A percentile compares a stretch with the other conserved stretches of the same genome.
phyloP scores from a whole-genome alignment of 2,113 vertebrate genomes.

The Melanocharis versteri region DNA sequence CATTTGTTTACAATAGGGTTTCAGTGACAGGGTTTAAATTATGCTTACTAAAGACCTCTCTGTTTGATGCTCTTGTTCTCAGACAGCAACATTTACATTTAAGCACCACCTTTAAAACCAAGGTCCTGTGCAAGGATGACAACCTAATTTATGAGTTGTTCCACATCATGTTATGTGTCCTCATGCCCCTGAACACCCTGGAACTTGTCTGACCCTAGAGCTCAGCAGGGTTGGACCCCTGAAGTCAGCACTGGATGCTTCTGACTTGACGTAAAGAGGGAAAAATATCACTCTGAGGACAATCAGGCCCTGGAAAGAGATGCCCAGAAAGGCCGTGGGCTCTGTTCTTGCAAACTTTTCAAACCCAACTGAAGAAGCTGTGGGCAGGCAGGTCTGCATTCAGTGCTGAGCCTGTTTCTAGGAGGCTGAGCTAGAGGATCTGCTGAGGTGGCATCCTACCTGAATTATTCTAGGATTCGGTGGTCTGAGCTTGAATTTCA shows the following conservation, averaged over 20 bases:
- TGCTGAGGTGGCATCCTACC: not conserved
- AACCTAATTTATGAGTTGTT: not conserved
- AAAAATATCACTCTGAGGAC: not conserved
- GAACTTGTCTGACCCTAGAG: not conserved
- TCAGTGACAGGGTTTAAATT: not conserved
- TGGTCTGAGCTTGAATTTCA: not conserved
- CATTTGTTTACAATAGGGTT: rapidly evolving
- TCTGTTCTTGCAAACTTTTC: not conserved
- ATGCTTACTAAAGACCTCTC: not conserved
- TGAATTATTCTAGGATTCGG: not conserved
- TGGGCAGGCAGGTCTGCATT: not conserved
- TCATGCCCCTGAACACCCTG: not conserved
- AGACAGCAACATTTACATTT: not conserved
- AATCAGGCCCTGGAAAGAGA: not conserved
- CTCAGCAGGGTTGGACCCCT: not conserved
- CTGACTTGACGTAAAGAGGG: not conserved
- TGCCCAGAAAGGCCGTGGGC: not conserved
- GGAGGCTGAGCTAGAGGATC: not conserved
- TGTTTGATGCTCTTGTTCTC: not conserved
- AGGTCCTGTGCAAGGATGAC: not conserved
- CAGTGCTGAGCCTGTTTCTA: not conserved
- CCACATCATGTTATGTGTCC: rapidly evolving
- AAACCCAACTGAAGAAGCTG: not conserved
- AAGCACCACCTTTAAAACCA: not conserved
- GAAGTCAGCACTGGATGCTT: not conserved